Evolutionary conservation across 2,888 invertebrate species (phyloP), one percentile per base, ranked within the genome.

Genomic region (Eupeodes latifasciatus): DNA sequence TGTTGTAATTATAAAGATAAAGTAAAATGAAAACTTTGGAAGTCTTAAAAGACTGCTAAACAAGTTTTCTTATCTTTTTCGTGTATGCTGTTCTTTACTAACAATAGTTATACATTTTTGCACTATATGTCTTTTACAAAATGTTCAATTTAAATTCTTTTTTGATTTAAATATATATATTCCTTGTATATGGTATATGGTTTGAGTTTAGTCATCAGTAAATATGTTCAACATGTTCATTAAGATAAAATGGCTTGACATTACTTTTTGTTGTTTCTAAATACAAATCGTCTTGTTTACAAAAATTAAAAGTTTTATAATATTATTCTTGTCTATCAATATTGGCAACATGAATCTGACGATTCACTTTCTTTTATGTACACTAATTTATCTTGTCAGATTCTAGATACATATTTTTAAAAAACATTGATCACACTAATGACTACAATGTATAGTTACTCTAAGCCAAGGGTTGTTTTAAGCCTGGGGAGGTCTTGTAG

Each of bases 141-240:
- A 88, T 88, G 83, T 88, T 88, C 81, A 81, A 88, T 84, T 88
- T 88, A 88, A 88, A 88, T 88, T 88, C 88, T 75, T 85, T 83
- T 88, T 88, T 77, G 76, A 83, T 87, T 83, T 79, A 85, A 67
- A 72, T 81, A 77, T 88, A 74, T 87, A 87, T 88, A 85, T 88
- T 88, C 88, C 88, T 88, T 88, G 88, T 88, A 88, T 88, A 88
- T 88, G 88, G 88, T 88, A 85, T 88, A 88, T 88, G 84, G 88
- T 88, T 88, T 88, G 88, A 84, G 84, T 88, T 88, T 83, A 87
- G 83, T 87, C 88, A 81, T 84, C 85, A 81, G 81, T 88, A 88
- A 88, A 88, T 88, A 88, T 88, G 84, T 84, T 88, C 81, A 84
- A 88, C 84, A 84, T 88, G 83, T 88, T 88, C 85, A 82, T 88